A percentile compares a stretch with the other conserved stretches of the same genome.
phyloP scores from a whole-genome alignment of 2,888 invertebrate genomes.

The Tromatobia lineatoria region DNA sequence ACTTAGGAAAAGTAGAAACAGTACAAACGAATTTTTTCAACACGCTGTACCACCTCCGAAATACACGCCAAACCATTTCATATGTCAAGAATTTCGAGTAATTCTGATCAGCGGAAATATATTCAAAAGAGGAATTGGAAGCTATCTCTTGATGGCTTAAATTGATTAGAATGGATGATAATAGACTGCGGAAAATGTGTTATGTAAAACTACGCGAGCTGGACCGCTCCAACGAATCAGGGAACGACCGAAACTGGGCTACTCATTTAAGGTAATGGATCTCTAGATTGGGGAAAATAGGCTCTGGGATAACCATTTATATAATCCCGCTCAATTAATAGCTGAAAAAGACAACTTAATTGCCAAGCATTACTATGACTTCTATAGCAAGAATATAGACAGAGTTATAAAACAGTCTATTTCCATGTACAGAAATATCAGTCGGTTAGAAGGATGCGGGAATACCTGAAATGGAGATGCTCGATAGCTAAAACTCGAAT shows the following conservation, averaged over 20 bases:
- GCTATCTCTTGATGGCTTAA: not conserved
- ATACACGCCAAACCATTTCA: conserved; percentile 5
- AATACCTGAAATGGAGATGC: conserved; percentile 15
- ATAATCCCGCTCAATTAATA: not conserved
- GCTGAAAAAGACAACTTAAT: not conserved
- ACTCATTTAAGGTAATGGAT: not conserved
- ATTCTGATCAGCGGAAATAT: not conserved
- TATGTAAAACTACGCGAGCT: not conserved
- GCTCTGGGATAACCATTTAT: not conserved
- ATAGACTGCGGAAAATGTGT: not conserved
- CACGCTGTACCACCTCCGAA: not conserved
- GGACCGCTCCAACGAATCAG: not conserved
- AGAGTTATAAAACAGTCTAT: conserved; percentile 2
- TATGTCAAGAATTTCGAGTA: conserved; percentile 9
- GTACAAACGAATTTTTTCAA: conserved; percentile 6
- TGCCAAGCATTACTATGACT: not conserved
- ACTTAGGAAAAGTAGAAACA: not conserved
- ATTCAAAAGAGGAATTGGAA: not conserved
- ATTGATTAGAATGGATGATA: not conserved
- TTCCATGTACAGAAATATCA: not conserved
- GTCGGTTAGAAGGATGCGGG: not conserved
- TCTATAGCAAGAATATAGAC: not conserved
- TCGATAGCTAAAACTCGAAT: conserved; percentile 7
- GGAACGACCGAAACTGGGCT: conserved; percentile 8
- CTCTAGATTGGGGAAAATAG: not conserved